Evolutionary conservation across 2,113 vertebrate genomes (phyloP).

Genomic region (Gallinago paraguaiae): DNA sequence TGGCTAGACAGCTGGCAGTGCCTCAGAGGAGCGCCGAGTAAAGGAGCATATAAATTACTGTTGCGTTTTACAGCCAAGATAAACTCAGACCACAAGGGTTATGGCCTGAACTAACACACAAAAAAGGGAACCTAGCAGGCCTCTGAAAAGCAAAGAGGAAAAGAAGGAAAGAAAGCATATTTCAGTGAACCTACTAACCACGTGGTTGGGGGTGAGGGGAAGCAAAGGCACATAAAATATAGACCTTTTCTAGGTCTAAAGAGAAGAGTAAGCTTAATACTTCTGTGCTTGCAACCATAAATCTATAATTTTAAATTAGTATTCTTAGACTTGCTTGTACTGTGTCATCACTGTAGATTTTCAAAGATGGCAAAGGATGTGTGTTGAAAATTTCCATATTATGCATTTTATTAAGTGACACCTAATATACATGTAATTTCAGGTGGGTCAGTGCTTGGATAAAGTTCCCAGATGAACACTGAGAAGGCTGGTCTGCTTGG

Average conservation of each 20-base stretch:
- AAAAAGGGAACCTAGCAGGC: constrained; percentile 32
- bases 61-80: constrained; percentile 78
- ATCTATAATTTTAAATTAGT: not conserved
- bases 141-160: constrained; percentile 42
- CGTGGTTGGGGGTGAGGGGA: not conserved
- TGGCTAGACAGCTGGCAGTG: constrained; percentile 77
- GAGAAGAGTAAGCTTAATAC: constrained; percentile 45
- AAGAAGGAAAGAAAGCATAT: constrained; percentile 50
- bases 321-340: not conserved
- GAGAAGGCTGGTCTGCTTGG: not conserved
- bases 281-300: constrained; percentile 24
- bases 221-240: not conserved
- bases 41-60: constrained; percentile 77
- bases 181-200: not conserved
- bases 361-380: constrained; percentile 35
- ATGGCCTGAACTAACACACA: constrained; percentile 67
- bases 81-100: constrained; percentile 77
- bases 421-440: not conserved
- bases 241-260: constrained; percentile 22
- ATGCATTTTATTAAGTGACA: constrained; percentile 43
- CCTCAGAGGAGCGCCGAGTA: constrained; percentile 66
- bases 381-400: constrained; percentile 49
- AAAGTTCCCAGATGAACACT: not conserved
- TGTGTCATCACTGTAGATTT: constrained; percentile 26
- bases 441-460: not conserved